phyloP scores from a whole-genome alignment of 2,888 invertebrate genomes.

The Ochropleura leucogaster region DNA sequence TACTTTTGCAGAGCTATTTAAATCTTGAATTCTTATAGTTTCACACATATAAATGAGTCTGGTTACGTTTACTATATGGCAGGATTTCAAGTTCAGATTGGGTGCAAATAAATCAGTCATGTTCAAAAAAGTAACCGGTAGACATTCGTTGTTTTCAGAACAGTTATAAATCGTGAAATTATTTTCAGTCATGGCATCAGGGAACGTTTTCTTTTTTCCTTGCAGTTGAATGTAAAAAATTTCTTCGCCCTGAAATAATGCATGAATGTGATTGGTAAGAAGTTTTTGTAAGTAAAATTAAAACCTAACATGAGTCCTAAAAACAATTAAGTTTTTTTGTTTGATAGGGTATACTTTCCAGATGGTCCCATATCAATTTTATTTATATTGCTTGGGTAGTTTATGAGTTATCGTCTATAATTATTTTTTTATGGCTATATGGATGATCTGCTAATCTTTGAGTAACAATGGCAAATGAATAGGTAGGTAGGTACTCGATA shows the following conservation, averaged over 20 bases:
- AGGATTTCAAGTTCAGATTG: neutral
- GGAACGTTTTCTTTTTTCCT: neutral
- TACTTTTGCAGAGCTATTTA: neutral
- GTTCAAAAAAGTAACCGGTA: neutral
- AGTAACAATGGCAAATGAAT: too few relatives aligned
- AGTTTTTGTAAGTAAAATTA: too few relatives aligned
- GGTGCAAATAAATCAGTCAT: neutral
- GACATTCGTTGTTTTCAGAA: neutral
- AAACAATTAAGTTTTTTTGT: too few relatives aligned
- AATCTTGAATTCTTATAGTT: neutral
- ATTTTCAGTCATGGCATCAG: neutral
- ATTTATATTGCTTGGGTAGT: too few relatives aligned
- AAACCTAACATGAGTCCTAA: too few relatives aligned
- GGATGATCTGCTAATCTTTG: too few relatives aligned
- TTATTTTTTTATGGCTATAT: too few relatives aligned
- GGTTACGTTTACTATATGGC: neutral
- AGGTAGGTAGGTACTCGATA: too few relatives aligned
- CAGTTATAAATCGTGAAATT: neutral
- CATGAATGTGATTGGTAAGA: neutral
- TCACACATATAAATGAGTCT: neutral
- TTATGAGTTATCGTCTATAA: too few relatives aligned
- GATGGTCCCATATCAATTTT: too few relatives aligned
- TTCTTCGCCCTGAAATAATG: neutral
- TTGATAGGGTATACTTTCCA: too few relatives aligned
- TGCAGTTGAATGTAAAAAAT: neutral